Percentiles rank a stretch among this genome's conserved stretches.
Evolutionary conservation across 2,888 invertebrate species (phyloP).

Genomic region (Ectemnius continuus): DNA sequence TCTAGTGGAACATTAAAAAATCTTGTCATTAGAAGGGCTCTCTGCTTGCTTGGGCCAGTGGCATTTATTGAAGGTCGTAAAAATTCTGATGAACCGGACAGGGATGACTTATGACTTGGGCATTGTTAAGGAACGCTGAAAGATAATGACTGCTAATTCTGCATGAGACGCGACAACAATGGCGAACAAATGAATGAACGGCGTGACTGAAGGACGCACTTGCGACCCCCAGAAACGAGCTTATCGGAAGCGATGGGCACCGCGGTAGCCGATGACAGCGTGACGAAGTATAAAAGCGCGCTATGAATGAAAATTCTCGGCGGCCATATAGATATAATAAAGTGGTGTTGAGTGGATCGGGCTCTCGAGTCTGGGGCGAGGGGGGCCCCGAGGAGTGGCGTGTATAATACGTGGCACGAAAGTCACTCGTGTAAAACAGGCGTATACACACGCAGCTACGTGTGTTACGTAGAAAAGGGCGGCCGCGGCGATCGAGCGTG

Average conservation of each 20-base stretch:
- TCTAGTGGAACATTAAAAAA: no score
- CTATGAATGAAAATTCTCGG: conserved; percentile 59
- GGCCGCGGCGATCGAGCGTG: conserved; percentile 16
- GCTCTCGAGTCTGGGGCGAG: conserved; percentile 53
- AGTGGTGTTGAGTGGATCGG: conserved; percentile 51
- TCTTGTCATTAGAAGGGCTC: no score
- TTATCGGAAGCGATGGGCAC: background rate
- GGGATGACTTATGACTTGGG: no score
- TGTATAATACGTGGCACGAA: conserved; percentile 64
- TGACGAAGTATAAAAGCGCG: conserved; percentile 44
- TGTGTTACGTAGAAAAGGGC: conserved; percentile 10
- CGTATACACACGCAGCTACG: conserved; percentile 22
- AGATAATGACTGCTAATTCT: no score
- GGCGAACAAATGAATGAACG: background rate
- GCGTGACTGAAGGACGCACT: background rate
- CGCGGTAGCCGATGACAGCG: conserved; percentile 23
- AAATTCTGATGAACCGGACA: no score
- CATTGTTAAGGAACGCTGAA: no score
- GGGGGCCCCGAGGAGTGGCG: conserved; percentile 46
- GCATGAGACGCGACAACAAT: no score
- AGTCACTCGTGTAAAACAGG: conserved; percentile 58
- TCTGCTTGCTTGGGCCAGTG: no score
- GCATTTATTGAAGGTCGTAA: no score
- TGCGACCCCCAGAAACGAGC: background rate
- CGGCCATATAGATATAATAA: conserved; percentile 53